These are phyloP conservation scores for Leucozona laternaria DNA, from an alignment of 2,888 invertebrate genomes.

Conservation along the genomic window DNA sequence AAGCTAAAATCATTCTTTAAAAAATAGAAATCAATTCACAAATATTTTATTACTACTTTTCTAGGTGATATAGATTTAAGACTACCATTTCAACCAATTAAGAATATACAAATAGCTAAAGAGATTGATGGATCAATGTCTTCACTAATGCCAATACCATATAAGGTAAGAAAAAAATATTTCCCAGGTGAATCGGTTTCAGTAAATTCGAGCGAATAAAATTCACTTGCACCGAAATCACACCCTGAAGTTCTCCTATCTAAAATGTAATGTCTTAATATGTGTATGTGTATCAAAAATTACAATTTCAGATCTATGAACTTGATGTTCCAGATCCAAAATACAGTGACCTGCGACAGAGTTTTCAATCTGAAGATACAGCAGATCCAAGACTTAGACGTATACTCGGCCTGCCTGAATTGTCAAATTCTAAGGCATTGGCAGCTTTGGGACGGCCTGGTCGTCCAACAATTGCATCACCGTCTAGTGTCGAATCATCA, in stretches of 20 bases:
- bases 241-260: background rate
- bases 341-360: slow-evolving; percentile 89
- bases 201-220: background rate
- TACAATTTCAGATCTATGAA: slow-evolving; percentile 79
- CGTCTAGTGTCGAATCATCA: slow-evolving; percentile 64
- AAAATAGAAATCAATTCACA: background rate
- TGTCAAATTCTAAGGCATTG: slow-evolving; percentile 76
- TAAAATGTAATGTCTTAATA: background rate
- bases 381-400: slow-evolving; percentile 89
- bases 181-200: too few species aligned
- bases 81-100: slow-evolving; percentile 90
- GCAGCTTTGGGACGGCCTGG: slow-evolving; percentile 63
- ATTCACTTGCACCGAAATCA: background rate
- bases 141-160: slow-evolving; percentile 90
- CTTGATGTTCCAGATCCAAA: slow-evolving; percentile 90
- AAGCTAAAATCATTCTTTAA: background rate
- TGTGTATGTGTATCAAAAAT: background rate
- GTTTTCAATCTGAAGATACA: slow-evolving; percentile 88
- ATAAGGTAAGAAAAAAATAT: slow-evolving; percentile 84
- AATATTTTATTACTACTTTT: background rate
- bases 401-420: slow-evolving; percentile 88
- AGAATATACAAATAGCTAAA: slow-evolving; percentile 92
- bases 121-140: slow-evolving; percentile 93
- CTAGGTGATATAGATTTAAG: slow-evolving; percentile 90
- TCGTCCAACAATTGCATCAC: slow-evolving; percentile 73